These are phyloP conservation scores for Rhagophthalmus giganteus DNA, from an alignment of 2,888 invertebrate genomes.

Conservation along the genomic window DNA sequence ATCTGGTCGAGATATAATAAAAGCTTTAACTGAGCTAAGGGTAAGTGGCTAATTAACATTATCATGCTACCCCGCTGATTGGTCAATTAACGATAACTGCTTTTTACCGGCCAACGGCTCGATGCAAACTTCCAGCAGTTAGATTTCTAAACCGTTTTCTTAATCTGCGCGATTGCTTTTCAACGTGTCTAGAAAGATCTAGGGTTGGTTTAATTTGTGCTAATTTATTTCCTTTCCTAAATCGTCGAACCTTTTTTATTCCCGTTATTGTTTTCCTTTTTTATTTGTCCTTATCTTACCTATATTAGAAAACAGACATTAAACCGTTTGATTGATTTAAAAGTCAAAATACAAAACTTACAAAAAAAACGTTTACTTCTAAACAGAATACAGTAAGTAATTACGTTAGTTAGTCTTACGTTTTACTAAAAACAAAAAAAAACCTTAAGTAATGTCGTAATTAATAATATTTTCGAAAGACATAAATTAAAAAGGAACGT, in stretches of 20 bases:
- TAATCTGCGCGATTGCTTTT: slow-evolving; percentile 6
- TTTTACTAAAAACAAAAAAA: too few relatives aligned
- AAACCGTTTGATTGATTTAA: too few relatives aligned
- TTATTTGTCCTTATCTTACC: too few relatives aligned
- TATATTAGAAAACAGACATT: too few relatives aligned
- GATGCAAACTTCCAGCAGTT: slow-evolving; percentile 18
- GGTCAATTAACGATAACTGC: slow-evolving; percentile 32
- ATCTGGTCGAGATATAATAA: slow-evolving; percentile 35
- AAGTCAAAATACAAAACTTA: too few relatives aligned
- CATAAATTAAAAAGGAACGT: neutral
- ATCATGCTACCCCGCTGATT: slow-evolving; percentile 31
- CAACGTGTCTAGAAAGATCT: slow-evolving; percentile 4
- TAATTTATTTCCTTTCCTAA: slow-evolving; percentile 9
- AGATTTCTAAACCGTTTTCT: slow-evolving; percentile 11
- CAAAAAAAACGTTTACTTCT: too few relatives aligned
- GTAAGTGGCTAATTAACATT: slow-evolving; percentile 36
- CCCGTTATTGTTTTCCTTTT: too few relatives aligned
- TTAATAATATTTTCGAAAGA: too few relatives aligned
- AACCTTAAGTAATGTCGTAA: too few relatives aligned
- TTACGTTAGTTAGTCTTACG: too few relatives aligned
- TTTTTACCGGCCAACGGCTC: slow-evolving; percentile 21
- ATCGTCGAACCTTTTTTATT: too few relatives aligned
- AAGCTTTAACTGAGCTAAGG: slow-evolving; percentile 33
- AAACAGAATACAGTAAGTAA: too few relatives aligned
- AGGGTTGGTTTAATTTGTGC: slow-evolving; percentile 19